A percentile compares a stretch with the other conserved stretches of the same genome.
Conservation (phyloP, 2,113 vertebrate species). For the Rhodinocichla rosea region DNA sequence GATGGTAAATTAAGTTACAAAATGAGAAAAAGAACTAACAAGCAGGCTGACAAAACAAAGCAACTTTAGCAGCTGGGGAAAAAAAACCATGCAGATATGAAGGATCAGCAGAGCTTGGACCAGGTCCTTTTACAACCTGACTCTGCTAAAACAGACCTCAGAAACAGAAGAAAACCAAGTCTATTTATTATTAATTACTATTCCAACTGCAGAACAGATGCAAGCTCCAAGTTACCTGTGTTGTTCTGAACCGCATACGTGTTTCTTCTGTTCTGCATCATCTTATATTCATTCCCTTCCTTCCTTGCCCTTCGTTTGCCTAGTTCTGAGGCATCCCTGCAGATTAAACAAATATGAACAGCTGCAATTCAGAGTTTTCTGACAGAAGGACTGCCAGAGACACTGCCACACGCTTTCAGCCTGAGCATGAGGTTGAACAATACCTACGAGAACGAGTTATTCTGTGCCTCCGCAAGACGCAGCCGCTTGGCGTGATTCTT, state of each 20-base stretch:
- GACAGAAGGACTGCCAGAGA: neutral
- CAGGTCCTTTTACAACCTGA: neutral
- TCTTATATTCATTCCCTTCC: conserved; percentile 90
- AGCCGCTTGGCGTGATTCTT: conserved; percentile 96
- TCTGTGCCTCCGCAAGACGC: conserved; percentile 90
- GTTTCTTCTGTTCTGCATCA: conserved; percentile 87
- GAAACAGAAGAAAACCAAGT: neutral
- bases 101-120: neutral
- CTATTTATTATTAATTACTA: neutral
- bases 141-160: neutral
- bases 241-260: conserved; percentile 78
- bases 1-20: conserved; percentile 65
- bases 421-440: conserved; percentile 55
- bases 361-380: neutral
- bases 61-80: conserved; percentile 13
- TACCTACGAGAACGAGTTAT: conserved; percentile 85
- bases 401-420: conserved; percentile 7
- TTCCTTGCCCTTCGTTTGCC: conserved; percentile 80
- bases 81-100: neutral
- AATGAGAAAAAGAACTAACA: conserved; percentile 39
- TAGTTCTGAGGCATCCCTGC: conserved; percentile 82
- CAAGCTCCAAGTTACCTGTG: conserved; percentile 79
- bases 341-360: conserved; percentile 39
- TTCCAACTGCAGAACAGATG: neutral
- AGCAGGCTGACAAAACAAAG: conserved; percentile 30